A percentile compares a stretch with the other conserved stretches of the same genome.
These are phyloP conservation scores for Anagrus nilaparvatae DNA, from an alignment of 1,140 invertebrate genomes.

Conservation along the genomic window DNA sequence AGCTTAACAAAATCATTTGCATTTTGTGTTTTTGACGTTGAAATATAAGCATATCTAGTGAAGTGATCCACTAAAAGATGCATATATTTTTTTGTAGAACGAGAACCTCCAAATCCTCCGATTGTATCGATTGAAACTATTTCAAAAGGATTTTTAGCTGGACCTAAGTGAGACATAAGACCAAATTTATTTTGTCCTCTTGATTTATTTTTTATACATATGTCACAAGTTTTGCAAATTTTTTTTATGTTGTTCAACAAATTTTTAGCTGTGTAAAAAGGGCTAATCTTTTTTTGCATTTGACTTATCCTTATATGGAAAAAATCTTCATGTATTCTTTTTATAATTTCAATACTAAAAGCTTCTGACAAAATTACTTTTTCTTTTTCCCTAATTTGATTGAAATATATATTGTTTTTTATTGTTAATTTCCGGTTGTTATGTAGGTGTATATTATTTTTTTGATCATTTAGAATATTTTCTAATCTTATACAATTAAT, in stretches of 20 bases:
- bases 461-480: background rate
- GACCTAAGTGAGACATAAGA: constrained; percentile 19
- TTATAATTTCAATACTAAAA: constrained; percentile 15
- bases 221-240: constrained; percentile 9
- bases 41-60: constrained; percentile 27
- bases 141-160: constrained; percentile 24
- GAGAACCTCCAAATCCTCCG: constrained; percentile 23
- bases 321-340: constrained; percentile 1
- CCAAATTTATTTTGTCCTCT: constrained; percentile 13
- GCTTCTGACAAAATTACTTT: constrained; percentile 2
- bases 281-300: constrained; percentile 10
- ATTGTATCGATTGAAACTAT: constrained; percentile 32
- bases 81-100: constrained; percentile 28
- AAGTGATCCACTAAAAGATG: constrained; percentile 26
- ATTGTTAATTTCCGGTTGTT: background rate
- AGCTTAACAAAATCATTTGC: constrained; percentile 32
- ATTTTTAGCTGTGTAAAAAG: constrained; percentile 14
- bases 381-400: background rate
- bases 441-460: background rate
- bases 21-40: constrained; percentile 27
- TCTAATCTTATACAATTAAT: constrained; percentile 4
- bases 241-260: constrained; percentile 10
- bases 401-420: constrained; percentile 3
- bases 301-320: constrained; percentile 9
- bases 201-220: constrained; percentile 19